Conservation (phyloP, 2,113 vertebrate species). For the Mystacornis crossleyi region DNA sequence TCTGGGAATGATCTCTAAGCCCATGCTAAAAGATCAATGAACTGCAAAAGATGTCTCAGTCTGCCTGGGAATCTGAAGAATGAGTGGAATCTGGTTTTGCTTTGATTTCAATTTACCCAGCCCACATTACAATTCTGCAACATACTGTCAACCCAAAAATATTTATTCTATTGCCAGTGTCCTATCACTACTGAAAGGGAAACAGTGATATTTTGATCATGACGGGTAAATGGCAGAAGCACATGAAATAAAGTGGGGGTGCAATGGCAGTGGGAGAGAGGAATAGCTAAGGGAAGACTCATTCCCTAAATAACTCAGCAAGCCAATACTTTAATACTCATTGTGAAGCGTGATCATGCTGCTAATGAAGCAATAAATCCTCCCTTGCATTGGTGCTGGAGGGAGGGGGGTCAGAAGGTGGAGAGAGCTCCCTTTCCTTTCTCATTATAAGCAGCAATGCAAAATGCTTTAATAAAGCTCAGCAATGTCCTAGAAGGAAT, state of each 20-base stretch:
- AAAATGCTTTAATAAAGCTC: slow-evolving; percentile 42
- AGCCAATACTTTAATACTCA: slow-evolving; percentile 30
- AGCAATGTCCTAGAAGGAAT: slow-evolving; percentile 17
- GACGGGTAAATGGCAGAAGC: not conserved
- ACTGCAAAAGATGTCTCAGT: slow-evolving; percentile 39
- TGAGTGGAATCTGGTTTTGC: slow-evolving; percentile 33
- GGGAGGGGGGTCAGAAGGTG: slow-evolving; percentile 45
- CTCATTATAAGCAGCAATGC: slow-evolving; percentile 27
- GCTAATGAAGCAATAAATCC: slow-evolving; percentile 66
- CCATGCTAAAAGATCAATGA: slow-evolving; percentile 21
- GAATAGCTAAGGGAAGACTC: not conserved
- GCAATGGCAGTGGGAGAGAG: not conserved
- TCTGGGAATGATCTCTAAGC: slow-evolving; percentile 8
- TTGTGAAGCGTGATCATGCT: not conserved
- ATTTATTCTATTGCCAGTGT: not conserved
- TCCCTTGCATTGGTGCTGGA: slow-evolving; percentile 14
- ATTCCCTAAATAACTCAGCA: slow-evolving; percentile 38
- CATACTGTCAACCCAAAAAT: slow-evolving; percentile 10
- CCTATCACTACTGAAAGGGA: not conserved
- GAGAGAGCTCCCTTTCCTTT: not conserved
- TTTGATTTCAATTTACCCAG: slow-evolving; percentile 45
- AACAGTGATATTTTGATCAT: not conserved
- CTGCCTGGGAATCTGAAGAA: slow-evolving; percentile 50
- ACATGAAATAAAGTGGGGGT: not conserved
- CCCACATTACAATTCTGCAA: slow-evolving; percentile 22